phyloP scores from a whole-genome alignment of 2,888 invertebrate genomes.

The Mythimna lalbum region DNA sequence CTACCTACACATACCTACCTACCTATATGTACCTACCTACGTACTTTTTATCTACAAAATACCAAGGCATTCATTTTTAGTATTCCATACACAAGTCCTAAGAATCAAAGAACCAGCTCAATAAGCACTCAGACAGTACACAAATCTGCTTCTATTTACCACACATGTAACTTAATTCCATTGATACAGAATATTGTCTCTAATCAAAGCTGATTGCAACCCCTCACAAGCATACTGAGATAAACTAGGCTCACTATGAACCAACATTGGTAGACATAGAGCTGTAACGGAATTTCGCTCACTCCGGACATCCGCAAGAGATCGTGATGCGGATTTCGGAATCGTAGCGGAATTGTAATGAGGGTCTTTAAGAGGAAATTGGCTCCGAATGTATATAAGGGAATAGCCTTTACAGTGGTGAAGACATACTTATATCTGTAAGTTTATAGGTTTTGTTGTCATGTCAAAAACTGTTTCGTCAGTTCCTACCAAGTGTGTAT shows the following conservation, averaged over 20 bases:
- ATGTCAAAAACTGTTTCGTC: too few relatives aligned
- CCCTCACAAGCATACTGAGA: neutral
- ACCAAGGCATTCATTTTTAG: neutral
- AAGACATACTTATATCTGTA: too few relatives aligned
- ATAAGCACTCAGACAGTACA: neutral
- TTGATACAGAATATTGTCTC: slow-evolving; percentile 14
- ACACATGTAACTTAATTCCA: neutral
- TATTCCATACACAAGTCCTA: neutral
- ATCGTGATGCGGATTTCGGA: neutral
- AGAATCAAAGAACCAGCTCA: neutral
- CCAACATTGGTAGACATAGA: too few relatives aligned
- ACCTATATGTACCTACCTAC: too few relatives aligned
- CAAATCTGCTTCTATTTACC: neutral
- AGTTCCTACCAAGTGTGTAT: too few relatives aligned
- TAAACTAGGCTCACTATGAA: neutral
- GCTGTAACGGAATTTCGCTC: neutral
- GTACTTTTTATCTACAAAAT: too few relatives aligned
- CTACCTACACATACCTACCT: too few relatives aligned
- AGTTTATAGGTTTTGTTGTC: too few relatives aligned
- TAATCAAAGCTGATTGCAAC: slow-evolving; percentile 29
- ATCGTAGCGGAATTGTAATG: neutral
- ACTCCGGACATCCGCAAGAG: neutral
- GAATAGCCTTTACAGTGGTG: neutral
- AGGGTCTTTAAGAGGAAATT: neutral
- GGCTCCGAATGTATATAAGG: neutral